phyloP scores from a whole-genome alignment of 1,140 invertebrate species.

The Cotesia glomerata region DNA sequence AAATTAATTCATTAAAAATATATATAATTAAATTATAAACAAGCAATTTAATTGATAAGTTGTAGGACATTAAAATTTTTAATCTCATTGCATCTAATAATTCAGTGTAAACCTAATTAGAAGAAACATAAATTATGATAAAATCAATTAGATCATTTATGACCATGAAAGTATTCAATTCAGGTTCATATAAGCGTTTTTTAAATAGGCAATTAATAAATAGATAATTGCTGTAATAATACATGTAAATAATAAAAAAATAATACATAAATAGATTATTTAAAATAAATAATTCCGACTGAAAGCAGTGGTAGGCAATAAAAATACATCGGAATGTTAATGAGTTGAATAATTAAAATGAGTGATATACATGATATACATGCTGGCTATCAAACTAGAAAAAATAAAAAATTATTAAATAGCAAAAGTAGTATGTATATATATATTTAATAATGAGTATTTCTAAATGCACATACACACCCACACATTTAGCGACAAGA shows the following conservation, averaged over 20 bases:
- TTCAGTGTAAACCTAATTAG: slow-evolving; percentile 12
- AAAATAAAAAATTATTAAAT: slow-evolving; percentile 18
- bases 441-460: background rate
- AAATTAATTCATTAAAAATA: background rate
- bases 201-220: background rate
- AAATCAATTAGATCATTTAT: slow-evolving; percentile 18
- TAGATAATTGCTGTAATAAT: background rate
- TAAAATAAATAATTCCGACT: too few relatives aligned
- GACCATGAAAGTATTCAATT: background rate
- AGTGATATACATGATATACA: background rate
- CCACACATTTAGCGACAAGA: slow-evolving; percentile 22
- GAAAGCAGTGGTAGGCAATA: too few relatives aligned
- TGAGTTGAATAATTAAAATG: background rate
- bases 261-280: too few relatives aligned
- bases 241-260: too few relatives aligned
- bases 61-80: background rate
- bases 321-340: background rate
- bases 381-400: background rate
- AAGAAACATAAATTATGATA: background rate
- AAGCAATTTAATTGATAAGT: background rate
- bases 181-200: background rate
- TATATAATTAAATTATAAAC: slow-evolving; percentile 3
- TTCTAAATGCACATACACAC: slow-evolving; percentile 25
- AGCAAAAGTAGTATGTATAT: background rate
- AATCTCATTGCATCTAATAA: background rate